Evolutionary conservation across 2,888 invertebrate genomes (phyloP), one percentile per base, ranked within the genome.

Genomic region (Dryadula phaetusa): DNA sequence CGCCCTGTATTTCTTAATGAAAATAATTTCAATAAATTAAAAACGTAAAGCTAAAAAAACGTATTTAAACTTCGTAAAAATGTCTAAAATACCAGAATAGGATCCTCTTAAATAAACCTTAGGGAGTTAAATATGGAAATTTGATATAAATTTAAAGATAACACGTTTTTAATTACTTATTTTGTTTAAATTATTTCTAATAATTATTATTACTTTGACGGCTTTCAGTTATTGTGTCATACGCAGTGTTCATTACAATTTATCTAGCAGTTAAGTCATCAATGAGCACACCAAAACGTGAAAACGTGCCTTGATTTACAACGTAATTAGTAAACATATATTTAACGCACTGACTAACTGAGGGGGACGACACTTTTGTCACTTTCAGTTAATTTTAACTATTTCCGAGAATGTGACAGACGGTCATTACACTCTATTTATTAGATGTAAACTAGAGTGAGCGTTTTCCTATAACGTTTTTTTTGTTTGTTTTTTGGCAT

Each of bases 251-350:
- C 46, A 12, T 12, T 10, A 46, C 46, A 34, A 37, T 37, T 56
- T 20, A 56, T 56, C 56, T 25, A 5, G 2, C n/a, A 16, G 32
- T 60, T 12, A 60, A 8, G 28, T 60, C 44, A 46, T 60, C 46
- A 60, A 44, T 44, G 44, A 46, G 3, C 44, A 46, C 46, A 46
- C 44, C 44, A 14, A 60, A 46, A 46, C 60, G 44, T 46, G 60
- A 14, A 60, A 46, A 46, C 60, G 44, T 46, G 60, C 40, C n/a
- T 60, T 60, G 60, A 60, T 60, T 60, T 60, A 46, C 46, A 46
- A 32, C 18, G 14, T 46, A 46, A 60, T 60, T 46, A 60, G 28
- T 32, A 18, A 14, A 25, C 14, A 3, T 16, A 44, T 60, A 60
- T 12, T 25, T 25, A 40, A 16, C 42, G 22, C 42, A 42, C 28